Base-by-base conservation (phyloP, 2,113 vertebrate species). In the Sakesphorus luctuosus region DNA sequence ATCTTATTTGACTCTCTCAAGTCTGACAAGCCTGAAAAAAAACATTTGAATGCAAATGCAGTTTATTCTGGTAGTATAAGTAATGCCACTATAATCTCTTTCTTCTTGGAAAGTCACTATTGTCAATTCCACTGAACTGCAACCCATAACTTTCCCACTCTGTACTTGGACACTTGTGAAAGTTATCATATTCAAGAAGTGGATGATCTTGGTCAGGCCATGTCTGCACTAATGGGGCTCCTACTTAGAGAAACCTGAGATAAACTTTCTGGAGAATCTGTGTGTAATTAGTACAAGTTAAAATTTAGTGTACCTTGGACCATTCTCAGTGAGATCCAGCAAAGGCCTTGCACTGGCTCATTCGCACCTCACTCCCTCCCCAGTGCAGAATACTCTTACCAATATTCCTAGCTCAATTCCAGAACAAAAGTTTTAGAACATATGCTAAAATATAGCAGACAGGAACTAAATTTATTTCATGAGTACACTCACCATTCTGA, bases 91-190 rank as follows among this genome's bases (percentile, higher is more conserved):
- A 33, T 6, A 7, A 38, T 69, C 49, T 66, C 0, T 50, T 84
- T 81, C 38, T 75, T 15, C 44, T 80, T 89, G 35, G 24, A 68
- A 87, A 61, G 31, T 58, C 17, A 46, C 8, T 43, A 46, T 5
- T 26, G 21, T 19, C 46, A 28, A 52, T 56, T 33, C 81, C 33
- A 49, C 33, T 59, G 14, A 68, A 83, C 81, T 58, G 3, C 12
- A 81, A 5, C 3, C 1, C 18, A 11, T 13, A 76, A 4, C 0
- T 13, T 38, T 15, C 5, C 10, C 1, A 4, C 7, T 9, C 9
- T 55, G 2, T 73, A 43, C 25, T 11, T 5, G 16, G 18, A 44
- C 4, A 19, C 8, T 18, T 74, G 33, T 0, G 2, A 52, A 74
- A 74, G 36, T 20, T 5, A 40, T 6, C 0, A 0, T 12, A 13